Conservation (phyloP, 2,113 vertebrate genomes). For the Coregonus clupeaformis region DNA sequence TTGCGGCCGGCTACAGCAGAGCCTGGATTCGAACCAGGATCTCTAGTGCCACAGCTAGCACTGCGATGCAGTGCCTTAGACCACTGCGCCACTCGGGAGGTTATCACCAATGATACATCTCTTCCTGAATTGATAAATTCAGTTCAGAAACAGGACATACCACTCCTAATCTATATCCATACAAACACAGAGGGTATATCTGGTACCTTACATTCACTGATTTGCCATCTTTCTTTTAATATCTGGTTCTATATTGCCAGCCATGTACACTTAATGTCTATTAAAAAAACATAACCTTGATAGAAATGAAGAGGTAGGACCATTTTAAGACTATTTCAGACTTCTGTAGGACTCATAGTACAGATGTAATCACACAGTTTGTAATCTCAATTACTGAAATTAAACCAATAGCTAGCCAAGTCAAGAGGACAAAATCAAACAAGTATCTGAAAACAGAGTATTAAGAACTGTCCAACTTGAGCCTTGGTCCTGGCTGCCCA, state of each 20-base stretch:
- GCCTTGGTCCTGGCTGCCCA: neutral
- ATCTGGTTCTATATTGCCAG: neutral
- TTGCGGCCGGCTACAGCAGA: too few species aligned
- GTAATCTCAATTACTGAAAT: neutral
- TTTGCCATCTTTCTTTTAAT: too few species aligned
- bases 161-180: too few species aligned
- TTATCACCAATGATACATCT: neutral
- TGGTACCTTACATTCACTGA: too few species aligned
- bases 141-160: too few species aligned
- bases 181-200: too few species aligned
- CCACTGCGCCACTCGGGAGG: too few species aligned
- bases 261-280: neutral
- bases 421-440: conserved; percentile 3
- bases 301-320: neutral
- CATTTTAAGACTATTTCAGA: neutral
- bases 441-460: neutral
- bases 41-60: too few species aligned
- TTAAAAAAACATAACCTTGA: neutral
- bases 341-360: neutral
- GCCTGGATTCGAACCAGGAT: too few species aligned
- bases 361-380: neutral
- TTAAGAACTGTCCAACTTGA: neutral
- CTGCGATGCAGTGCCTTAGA: too few species aligned
- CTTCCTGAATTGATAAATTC: neutral
- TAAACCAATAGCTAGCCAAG: neutral